Base-by-base conservation (phyloP, 2,113 vertebrate genomes). In the Picathartes gymnocephalus region DNA sequence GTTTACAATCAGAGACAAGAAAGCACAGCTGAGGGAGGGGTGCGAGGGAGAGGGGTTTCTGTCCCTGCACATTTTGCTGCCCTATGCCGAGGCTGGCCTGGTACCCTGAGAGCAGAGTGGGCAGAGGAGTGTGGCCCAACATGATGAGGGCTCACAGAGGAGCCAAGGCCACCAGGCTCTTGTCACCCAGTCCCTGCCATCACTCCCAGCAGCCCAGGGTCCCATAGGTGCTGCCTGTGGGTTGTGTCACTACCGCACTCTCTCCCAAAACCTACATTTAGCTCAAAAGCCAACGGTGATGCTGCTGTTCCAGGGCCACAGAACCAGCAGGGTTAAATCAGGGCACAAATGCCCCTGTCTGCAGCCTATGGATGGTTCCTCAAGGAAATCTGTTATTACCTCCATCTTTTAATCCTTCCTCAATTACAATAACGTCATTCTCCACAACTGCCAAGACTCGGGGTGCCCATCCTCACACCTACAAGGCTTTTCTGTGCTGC, bases 1-100 rank as follows among this genome's bases (percentile, higher is more conserved):
- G 95, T 97, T 98, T 97, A 97, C 96, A 93, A 85, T 96, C 97
- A 90, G 94, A 97, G 96, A 96, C 96, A 94, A 94, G 94, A 96
- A 97, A 97, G 97, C 90, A 64, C 1, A 6, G 76, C 92, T 90
- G 96, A 58, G 58, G 4, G 30, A 56, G 27, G 91, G 92, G 74
- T 42, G 33, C 0, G 0, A 4, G 1, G 39, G 13, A 28, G 23
- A 16, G 3, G 2, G 37, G 68, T 22, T 54, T 66, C 51, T 78
- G 40, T 58, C 45, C 66, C 86, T 10, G 8, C 64, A 23, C 0
- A 1, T 73, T 58, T 33, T 0, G 0, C 39, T 20, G 81, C 72
- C 42, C 62, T 9, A 2, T 5, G n/a, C 65, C 0, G 1, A 61
- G 44, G 60, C 65, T 7, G 4, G n/a, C 35, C 45, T 0, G 0